A percentile compares a stretch with the other conserved stretches of the same genome.
These are phyloP conservation scores for Cabera pusaria DNA, from an alignment of 2,888 invertebrate genomes.

Conservation along the genomic window DNA sequence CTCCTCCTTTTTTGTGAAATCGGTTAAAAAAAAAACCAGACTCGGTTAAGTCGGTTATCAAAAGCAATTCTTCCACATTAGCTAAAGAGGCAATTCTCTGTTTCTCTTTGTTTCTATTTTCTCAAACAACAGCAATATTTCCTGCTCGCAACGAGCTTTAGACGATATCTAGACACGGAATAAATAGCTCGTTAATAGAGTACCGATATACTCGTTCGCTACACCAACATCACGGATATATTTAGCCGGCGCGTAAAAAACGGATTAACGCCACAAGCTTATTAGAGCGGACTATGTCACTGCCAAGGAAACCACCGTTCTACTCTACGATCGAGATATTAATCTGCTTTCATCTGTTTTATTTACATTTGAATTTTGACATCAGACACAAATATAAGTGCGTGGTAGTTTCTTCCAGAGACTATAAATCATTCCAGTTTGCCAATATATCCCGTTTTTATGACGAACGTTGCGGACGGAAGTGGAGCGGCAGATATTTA, in stretches of 20 bases:
- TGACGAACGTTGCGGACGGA: constrained; percentile 14
- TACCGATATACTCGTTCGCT: constrained; percentile 23
- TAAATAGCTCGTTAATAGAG: constrained; percentile 30
- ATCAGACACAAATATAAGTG: constrained; percentile 6
- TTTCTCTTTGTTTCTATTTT: background rate
- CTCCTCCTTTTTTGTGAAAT: no score
- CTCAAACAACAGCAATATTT: constrained; percentile 12
- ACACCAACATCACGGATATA: constrained; percentile 29
- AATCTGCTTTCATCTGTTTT: constrained; percentile 27
- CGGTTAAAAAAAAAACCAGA: no score
- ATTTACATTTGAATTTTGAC: constrained; percentile 30
- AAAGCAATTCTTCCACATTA: no score
- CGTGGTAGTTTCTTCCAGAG: constrained; percentile 5
- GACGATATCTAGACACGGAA: constrained; percentile 18
- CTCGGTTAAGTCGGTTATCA: constrained; percentile 1
- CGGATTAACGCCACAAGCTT: constrained; percentile 39
- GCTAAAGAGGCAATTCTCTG: background rate
- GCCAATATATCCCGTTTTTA: constrained; percentile 18
- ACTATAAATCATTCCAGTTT: constrained; percentile 16
- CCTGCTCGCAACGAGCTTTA: constrained; percentile 14
- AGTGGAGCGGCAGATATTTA: constrained; percentile 14
- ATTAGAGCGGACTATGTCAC: constrained; percentile 40
- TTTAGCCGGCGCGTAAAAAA: constrained; percentile 31
- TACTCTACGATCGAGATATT: constrained; percentile 27
- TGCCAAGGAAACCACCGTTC: constrained; percentile 41